Percentiles rank a stretch among this genome's conserved stretches.
Conservation (phyloP, 2,888 invertebrate species). For the Mechanitis messenoides region DNA sequence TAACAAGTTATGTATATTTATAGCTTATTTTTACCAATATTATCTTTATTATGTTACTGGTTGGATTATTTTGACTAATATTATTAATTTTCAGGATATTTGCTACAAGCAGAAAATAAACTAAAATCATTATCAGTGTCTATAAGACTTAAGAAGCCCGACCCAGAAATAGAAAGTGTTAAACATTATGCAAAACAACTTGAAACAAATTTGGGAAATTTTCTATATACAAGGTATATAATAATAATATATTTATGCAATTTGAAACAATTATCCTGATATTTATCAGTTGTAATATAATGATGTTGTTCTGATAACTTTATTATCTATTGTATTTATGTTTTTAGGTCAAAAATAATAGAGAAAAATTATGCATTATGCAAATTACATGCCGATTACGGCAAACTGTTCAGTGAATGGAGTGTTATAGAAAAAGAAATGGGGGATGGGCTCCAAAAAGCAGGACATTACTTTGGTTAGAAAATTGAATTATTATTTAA, state of each 20-base stretch:
- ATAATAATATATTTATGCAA: neutral
- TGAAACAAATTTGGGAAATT: conserved; percentile 78
- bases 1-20: no score
- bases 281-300: no score
- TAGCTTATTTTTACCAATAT: neutral
- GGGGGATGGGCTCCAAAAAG: conserved; percentile 86
- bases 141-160: conserved; percentile 83
- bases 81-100: conserved; percentile 74
- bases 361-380: conserved; percentile 86
- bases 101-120: conserved; percentile 86
- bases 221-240: conserved; percentile 72
- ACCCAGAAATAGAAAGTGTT: conserved; percentile 83
- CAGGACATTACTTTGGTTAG: conserved; percentile 78
- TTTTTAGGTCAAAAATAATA: conserved; percentile 79
- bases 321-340: no score
- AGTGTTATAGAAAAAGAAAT: conserved; percentile 88
- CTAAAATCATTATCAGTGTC: conserved; percentile 84
- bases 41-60: neutral
- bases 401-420: conserved; percentile 90
- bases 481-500: neutral
- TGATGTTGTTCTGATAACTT: no score
- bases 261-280: no score
- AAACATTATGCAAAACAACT: conserved; percentile 86
- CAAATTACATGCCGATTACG: conserved; percentile 88
- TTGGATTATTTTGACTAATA: neutral